A percentile compares a stretch with the other conserved stretches of the same genome.
Evolutionary conservation across 2,888 invertebrate species (phyloP).

Genomic region (Subacronicta megacephala): DNA sequence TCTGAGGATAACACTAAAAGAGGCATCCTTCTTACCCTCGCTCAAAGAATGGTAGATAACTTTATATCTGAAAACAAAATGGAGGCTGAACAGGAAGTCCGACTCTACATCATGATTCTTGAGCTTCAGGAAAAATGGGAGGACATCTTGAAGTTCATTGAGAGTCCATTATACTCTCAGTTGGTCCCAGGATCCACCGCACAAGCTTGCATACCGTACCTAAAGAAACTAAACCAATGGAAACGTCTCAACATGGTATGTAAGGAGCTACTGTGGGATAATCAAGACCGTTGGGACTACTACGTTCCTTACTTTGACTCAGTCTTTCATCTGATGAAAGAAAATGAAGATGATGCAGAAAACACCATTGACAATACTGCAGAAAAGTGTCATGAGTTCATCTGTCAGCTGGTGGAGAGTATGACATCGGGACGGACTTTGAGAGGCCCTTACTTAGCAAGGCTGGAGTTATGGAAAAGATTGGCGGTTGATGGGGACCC

Average conservation of each 20-base stretch:
- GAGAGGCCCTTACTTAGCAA: slow-evolving; percentile 95
- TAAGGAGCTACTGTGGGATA: slow-evolving; percentile 93
- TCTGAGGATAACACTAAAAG: slow-evolving; percentile 88
- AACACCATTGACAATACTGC: slow-evolving; percentile 77
- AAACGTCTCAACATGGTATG: slow-evolving; percentile 92
- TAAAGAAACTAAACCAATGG: slow-evolving; percentile 93
- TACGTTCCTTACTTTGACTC: slow-evolving; percentile 93
- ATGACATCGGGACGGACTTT: slow-evolving; percentile 85
- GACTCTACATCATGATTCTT: slow-evolving; percentile 95
- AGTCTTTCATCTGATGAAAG: slow-evolving; percentile 90
- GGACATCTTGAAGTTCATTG: slow-evolving; percentile 95
- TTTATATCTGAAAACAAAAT: slow-evolving; percentile 95
- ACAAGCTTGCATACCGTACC: slow-evolving; percentile 93
- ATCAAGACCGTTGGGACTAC: slow-evolving; percentile 93
- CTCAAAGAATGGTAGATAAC: slow-evolving; percentile 98
- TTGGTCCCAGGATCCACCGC: slow-evolving; percentile 92
- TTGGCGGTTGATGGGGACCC: slow-evolving; percentile 89
- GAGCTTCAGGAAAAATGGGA: slow-evolving; percentile 94
- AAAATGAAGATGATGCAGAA: slow-evolving; percentile 65
- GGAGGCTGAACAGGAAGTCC: slow-evolving; percentile 98
- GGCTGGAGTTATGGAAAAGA: slow-evolving; percentile 93
- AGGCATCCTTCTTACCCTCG: slow-evolving; percentile 94
- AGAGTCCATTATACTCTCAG: slow-evolving; percentile 92
- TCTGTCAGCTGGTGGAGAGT: slow-evolving; percentile 86
- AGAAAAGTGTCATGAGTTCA: slow-evolving; percentile 84